Evolutionary conservation across 2,797 vertebrate genomes (phyloP), one percentile per base, ranked within the genome.

Genomic region (Fistularia tabacaria): DNA sequence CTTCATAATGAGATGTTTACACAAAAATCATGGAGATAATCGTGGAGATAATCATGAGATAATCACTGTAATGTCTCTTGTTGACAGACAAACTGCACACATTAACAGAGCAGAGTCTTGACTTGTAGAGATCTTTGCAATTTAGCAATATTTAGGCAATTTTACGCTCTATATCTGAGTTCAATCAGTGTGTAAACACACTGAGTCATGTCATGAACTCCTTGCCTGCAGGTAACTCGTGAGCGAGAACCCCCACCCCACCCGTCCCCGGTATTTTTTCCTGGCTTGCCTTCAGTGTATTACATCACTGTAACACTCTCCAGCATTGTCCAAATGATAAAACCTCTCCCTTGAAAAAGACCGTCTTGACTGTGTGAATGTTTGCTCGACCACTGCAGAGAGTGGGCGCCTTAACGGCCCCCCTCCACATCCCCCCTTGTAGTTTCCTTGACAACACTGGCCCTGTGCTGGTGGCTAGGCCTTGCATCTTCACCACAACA

Each of bases 391-490:
- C 49, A 51, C 69, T 69, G 71, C 69, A 74, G 60, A 73, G 83
- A 72, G 77, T 79, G 74, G 79, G 79, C 14, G 66, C 69, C 61
- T 39, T 66, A 49, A 71, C 73, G 53, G 15, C 60, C 53, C 57
- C 14, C 10, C 13, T 61, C 37, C 44, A 11, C 39, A 37, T 9
- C 38, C 7, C 10, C 10, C 11, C 55, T 51, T 0, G 6, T 74
- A 12, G 81, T 87, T 83, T 83, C 85, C 85, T 73, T 82, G 85
- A 80, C 83, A 79, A 87, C 85, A 14, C 13, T 63, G 64, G 69
- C 75, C 65, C 64, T 67, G 63, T 8, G 58, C 74, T 76, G 76
- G 71, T 81, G 46, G 62, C 68, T 62, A 59, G 49, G 73, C 69
- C 55, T 59, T 48, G 73, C 74, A 76, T 72, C 71, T 66, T 50